Evolutionary conservation across 1,140 invertebrate genomes (phyloP).

Genomic region (Cherax quadricarinatus): DNA sequence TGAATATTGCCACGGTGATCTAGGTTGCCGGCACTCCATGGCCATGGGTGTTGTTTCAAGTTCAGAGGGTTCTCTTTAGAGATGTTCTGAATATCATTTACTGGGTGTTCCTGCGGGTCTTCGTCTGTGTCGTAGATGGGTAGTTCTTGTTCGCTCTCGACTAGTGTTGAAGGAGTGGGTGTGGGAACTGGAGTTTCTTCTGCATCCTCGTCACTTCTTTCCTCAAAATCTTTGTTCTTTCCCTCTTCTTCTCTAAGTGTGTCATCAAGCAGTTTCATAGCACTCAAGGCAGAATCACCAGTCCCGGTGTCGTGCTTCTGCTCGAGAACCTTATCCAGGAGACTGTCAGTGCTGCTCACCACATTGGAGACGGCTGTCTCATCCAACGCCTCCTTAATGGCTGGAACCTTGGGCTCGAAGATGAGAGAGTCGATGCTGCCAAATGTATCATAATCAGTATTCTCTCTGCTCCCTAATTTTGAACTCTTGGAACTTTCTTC

Average conservation of each 20-base stretch:
- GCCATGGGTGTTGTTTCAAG: constrained; percentile 6
- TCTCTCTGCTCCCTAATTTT: constrained; percentile 70
- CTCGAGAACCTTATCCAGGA: constrained; percentile 35
- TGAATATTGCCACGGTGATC: neutral
- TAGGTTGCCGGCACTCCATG: neutral
- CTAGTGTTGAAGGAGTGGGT: constrained; percentile 35
- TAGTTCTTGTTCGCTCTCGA: constrained; percentile 51
- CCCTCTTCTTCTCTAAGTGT: constrained; percentile 19
- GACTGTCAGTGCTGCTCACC: constrained; percentile 5
- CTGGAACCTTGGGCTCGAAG: constrained; percentile 75
- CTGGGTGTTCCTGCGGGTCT: constrained; percentile 24
- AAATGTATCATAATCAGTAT: constrained; percentile 75
- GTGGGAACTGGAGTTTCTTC: constrained; percentile 47
- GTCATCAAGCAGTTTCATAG: constrained; percentile 10
- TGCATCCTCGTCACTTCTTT: constrained; percentile 22
- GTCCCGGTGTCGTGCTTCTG: neutral
- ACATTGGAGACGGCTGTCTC: neutral
- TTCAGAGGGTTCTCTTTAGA: neutral
- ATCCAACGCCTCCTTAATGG: constrained; percentile 41
- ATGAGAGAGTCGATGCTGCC: constrained; percentile 76
- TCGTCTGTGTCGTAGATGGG: constrained; percentile 24
- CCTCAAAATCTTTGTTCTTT: neutral
- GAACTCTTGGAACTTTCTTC: constrained; percentile 72
- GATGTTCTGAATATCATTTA: constrained; percentile 4
- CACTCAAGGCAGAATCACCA: neutral